Conservation (phyloP, 2,113 vertebrate genomes). For the Apodemus sylvaticus region DNA sequence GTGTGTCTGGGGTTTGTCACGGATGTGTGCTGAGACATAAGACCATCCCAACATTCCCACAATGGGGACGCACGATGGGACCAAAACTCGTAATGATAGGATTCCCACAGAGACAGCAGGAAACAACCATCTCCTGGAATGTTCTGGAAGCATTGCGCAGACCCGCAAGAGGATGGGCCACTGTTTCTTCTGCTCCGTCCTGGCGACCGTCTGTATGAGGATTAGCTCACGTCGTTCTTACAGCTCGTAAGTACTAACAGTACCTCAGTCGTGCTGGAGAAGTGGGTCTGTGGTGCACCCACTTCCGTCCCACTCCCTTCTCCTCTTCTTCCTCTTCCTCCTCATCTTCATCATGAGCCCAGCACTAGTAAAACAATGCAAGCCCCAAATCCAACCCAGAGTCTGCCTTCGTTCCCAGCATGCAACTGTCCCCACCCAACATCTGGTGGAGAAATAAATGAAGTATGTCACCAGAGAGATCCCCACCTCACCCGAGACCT, state of each 20-base stretch:
- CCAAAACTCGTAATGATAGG: neutral
- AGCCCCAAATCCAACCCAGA: neutral
- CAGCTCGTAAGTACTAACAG: neutral
- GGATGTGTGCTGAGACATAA: neutral
- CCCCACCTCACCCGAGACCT: neutral
- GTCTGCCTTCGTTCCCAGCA: neutral
- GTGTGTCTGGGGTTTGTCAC: neutral
- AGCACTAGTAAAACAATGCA: neutral
- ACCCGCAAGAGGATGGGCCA: neutral
- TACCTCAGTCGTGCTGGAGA: neutral
- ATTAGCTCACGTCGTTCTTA: neutral
- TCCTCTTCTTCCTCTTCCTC: neutral
- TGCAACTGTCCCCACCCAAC: neutral
- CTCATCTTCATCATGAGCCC: neutral
- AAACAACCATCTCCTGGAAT: neutral
- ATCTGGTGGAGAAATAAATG: neutral
- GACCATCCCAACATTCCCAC: neutral
- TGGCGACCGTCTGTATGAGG: no score
- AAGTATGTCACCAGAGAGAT: accelerated
- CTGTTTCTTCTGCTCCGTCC: accelerated
- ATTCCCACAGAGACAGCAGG: neutral
- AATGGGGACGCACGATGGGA: neutral
- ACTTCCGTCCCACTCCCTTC: no score
- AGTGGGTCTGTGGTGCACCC: no score
- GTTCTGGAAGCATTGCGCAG: neutral